These are phyloP conservation scores for Pseudorectes ferrugineus DNA, from an alignment of 2,113 vertebrate genomes.

Conservation along the genomic window DNA sequence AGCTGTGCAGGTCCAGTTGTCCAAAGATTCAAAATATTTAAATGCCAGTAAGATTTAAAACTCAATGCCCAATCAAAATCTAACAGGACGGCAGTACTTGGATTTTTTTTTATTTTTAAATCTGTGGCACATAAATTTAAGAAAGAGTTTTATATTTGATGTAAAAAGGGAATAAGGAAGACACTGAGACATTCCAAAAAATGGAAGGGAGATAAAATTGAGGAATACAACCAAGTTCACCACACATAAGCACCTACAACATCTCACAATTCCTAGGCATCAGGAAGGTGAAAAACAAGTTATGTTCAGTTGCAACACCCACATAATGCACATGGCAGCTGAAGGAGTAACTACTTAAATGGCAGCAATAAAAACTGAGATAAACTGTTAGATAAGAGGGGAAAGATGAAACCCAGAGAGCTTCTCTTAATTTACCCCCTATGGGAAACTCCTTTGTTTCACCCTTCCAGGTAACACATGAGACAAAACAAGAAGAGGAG, in stretches of 20 bases:
- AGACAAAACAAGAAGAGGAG: background rate
- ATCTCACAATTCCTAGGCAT: background rate
- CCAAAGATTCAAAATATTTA: background rate
- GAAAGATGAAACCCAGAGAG: background rate
- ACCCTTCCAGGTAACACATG: background rate
- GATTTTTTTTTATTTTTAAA: background rate
- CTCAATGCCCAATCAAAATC: background rate
- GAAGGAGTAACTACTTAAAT: background rate
- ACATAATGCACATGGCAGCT: background rate
- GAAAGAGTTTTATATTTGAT: background rate
- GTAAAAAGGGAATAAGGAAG: background rate
- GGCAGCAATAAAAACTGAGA: background rate
- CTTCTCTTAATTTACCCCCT: background rate
- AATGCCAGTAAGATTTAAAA: background rate
- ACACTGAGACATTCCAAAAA: background rate
- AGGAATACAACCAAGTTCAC: background rate
- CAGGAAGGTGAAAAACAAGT: background rate
- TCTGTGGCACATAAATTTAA: background rate
- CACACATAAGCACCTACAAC: background rate
- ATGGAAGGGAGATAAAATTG: background rate
- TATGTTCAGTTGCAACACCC: background rate
- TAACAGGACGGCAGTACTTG: background rate
- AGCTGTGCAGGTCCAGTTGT: background rate
- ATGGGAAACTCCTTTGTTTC: background rate
- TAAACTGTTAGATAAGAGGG: background rate